Evolutionary conservation across 37 sponge, comb jelly and placozoan species (phyloP).

Genomic region (Oopsacas minuta): DNA sequence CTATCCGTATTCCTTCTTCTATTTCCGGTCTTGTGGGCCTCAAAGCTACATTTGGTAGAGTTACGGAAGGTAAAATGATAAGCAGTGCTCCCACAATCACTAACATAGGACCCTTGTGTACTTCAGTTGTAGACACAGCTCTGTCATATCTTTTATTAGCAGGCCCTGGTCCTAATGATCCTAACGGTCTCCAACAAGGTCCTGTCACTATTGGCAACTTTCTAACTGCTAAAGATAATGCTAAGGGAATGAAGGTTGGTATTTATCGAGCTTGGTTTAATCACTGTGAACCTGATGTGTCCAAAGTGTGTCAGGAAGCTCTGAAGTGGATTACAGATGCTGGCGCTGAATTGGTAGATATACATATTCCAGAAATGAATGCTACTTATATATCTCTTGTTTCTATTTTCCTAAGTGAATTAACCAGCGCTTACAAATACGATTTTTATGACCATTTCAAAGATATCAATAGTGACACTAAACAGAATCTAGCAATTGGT

Average conservation of each 20-base stretch:
- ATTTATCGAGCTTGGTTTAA: constrained; percentile 44
- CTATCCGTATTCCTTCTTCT: constrained; percentile 65
- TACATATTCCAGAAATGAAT: constrained; percentile 64
- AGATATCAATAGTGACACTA: constrained; percentile 45
- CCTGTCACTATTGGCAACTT: background rate
- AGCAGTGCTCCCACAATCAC: constrained; percentile 29
- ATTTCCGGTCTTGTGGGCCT: constrained; percentile 76
- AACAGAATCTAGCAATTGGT: constrained; percentile 5
- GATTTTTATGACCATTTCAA: constrained; percentile 40
- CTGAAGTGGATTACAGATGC: constrained; percentile 20
- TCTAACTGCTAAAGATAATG: constrained; percentile 4
- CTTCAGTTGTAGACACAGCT: constrained; percentile 49
- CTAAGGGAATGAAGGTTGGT: constrained; percentile 45
- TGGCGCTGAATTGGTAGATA: constrained; percentile 42
- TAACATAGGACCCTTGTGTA: constrained; percentile 40
- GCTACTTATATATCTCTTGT: constrained; percentile 34
- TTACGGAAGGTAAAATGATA: constrained; percentile 18
- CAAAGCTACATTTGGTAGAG: constrained; percentile 56
- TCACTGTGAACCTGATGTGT: constrained; percentile 33
- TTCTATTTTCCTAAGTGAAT: constrained; percentile 39
- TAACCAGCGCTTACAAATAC: constrained; percentile 17
- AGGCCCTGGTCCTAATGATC: background rate
- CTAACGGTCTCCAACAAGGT: constrained; percentile 6
- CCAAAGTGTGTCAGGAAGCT: constrained; percentile 29
- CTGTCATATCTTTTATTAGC: constrained; percentile 20